phyloP scores from a whole-genome alignment of 2,113 vertebrate species.

The Patagioenas fasciata region DNA sequence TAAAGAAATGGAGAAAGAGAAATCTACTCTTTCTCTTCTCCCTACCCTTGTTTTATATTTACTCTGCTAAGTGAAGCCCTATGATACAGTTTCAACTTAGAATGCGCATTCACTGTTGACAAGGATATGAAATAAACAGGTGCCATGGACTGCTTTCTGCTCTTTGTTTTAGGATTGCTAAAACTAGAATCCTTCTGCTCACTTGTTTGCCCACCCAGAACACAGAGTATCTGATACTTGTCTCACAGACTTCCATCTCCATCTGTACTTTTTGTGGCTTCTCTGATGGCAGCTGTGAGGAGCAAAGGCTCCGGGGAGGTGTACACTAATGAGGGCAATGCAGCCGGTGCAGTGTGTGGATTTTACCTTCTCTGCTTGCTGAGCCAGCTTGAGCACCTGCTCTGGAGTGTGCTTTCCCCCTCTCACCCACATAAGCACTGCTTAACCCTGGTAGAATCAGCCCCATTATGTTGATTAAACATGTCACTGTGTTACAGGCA shows the following conservation, averaged over 20 bases:
- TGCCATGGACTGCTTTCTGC: not conserved
- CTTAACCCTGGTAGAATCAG: constrained; percentile 61
- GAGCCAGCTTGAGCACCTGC: constrained; percentile 54
- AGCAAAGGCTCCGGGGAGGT: not conserved
- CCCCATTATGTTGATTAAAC: constrained; percentile 69
- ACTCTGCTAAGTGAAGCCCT: not conserved
- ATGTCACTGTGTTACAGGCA: constrained; percentile 33
- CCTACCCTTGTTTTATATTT: not conserved
- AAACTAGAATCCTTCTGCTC: not conserved
- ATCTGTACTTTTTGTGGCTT: not conserved
- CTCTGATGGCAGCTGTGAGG: not conserved
- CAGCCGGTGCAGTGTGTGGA: not conserved
- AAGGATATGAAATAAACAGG: not conserved
- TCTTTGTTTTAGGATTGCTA: not conserved
- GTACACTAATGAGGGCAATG: not conserved
- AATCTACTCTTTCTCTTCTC: not conserved
- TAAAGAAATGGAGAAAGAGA: not conserved
- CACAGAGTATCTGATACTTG: not conserved
- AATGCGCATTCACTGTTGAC: not conserved
- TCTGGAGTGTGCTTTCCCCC: constrained; percentile 30
- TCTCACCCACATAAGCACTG: constrained; percentile 55
- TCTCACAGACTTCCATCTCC: not conserved
- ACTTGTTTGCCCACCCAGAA: not conserved
- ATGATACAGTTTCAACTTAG: not conserved
- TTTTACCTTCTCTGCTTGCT: constrained; percentile 4